Evolutionary conservation across 2,113 vertebrate species (phyloP).

Genomic region (Cyprinodon variegatus): DNA sequence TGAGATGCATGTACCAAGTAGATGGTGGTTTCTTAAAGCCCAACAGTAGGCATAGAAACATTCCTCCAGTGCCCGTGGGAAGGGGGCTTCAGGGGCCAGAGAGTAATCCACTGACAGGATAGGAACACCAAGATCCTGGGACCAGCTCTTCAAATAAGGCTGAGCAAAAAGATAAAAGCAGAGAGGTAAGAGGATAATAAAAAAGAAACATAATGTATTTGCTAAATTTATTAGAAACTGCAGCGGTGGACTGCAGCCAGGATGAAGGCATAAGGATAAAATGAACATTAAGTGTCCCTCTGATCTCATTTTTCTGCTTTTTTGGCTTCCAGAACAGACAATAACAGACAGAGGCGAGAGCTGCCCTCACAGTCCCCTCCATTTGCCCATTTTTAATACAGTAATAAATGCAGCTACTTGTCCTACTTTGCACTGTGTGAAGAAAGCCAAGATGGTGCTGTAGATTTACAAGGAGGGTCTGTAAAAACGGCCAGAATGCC

Average conservation of each 20-base stretch:
- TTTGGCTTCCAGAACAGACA: conserved; percentile 55
- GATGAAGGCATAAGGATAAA: conserved; percentile 21
- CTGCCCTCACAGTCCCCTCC: conserved; percentile 45
- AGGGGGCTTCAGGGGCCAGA: conserved; percentile 89
- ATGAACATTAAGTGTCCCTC: conserved; percentile 28
- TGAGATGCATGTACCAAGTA: conserved; percentile 80
- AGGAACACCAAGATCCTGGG: conserved; percentile 86
- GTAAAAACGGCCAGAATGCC: conserved; percentile 22
- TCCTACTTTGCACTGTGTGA: conserved; percentile 25
- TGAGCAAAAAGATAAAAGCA: conserved; percentile 42
- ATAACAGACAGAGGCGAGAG: conserved; percentile 14
- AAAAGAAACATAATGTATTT: conserved; percentile 8
- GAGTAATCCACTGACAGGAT: conserved; percentile 92
- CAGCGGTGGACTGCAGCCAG: conserved; percentile 7
- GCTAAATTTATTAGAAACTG: conserved; percentile 36
- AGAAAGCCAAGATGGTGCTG: conserved; percentile 8
- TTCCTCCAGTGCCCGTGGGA: conserved; percentile 90
- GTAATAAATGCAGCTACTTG: conserved; percentile 31
- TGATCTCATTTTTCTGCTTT: conserved; percentile 54
- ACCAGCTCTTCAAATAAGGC: conserved; percentile 91
- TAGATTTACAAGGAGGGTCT: conserved; percentile 24
- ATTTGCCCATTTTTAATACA: conserved; percentile 35
- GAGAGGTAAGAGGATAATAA: conserved; percentile 9
- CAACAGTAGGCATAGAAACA: conserved; percentile 94
- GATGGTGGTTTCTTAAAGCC: conserved; percentile 85